phyloP scores from a whole-genome alignment of 2,797 vertebrate species.

The Anniella stebbinsi region DNA sequence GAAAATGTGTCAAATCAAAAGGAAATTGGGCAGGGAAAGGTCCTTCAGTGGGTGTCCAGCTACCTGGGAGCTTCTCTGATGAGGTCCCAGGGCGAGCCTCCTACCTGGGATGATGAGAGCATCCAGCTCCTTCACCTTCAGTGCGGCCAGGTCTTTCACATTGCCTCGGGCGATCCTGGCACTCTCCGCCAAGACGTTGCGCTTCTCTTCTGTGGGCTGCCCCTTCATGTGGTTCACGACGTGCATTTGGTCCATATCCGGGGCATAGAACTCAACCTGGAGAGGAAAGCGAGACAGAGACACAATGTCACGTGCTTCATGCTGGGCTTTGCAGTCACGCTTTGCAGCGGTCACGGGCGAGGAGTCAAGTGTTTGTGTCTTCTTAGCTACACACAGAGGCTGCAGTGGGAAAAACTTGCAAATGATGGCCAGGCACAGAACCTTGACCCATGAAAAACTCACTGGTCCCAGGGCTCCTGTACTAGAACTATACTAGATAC shows the following conservation, averaged over 20 bases:
- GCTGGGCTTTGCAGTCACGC: background rate
- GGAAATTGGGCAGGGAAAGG: no score
- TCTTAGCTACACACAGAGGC: background rate
- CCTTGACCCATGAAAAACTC: no score
- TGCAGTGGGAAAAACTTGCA: background rate
- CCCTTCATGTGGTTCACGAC: constrained; percentile 89
- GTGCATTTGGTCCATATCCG: constrained; percentile 87
- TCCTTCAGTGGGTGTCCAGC: no score
- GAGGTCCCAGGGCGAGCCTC: no score
- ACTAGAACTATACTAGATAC: no score
- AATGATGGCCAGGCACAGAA: background rate
- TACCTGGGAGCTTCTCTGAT: no score
- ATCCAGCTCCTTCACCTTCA: constrained; percentile 81
- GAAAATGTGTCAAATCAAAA: no score
- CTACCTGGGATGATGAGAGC: constrained; percentile 89
- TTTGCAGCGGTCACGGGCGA: background rate
- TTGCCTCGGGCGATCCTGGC: constrained; percentile 90
- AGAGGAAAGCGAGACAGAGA: background rate
- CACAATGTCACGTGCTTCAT: background rate
- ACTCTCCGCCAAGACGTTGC: constrained; percentile 88
- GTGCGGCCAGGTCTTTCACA: constrained; percentile 81
- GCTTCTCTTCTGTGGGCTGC: constrained; percentile 83
- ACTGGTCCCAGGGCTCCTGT: no score
- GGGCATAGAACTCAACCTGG: constrained; percentile 88
- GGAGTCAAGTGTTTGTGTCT: background rate